These are phyloP conservation scores for Caenorhabditis remanei DNA, from an alignment of 1,140 invertebrate genomes.

Conservation along the genomic window DNA sequence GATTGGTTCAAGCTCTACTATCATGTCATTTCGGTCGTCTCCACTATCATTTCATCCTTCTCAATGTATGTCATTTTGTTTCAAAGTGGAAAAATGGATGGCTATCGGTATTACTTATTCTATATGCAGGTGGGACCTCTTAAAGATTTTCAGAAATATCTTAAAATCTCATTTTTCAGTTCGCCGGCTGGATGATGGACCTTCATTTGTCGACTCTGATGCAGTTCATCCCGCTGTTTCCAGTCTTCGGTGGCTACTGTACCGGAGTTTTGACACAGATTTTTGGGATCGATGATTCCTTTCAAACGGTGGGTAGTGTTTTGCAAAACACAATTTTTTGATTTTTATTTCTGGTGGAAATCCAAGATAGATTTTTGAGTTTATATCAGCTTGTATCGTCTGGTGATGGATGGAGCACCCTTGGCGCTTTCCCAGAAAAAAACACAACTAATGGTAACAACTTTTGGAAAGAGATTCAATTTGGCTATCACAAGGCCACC, in stretches of 20 bases:
- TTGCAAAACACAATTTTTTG: too few relatives aligned
- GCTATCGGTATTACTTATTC: conserved; percentile 13
- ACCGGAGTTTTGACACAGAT: conserved; percentile 15
- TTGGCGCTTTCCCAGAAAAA: too few relatives aligned
- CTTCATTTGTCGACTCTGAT: conserved; percentile 29
- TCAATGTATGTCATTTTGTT: conserved; percentile 40
- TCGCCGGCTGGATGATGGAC: conserved; percentile 39
- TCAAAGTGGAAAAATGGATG: conserved; percentile 53
- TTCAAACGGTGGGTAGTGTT: conserved; percentile 4
- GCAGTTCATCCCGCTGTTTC: conserved; percentile 37
- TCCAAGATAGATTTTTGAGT: too few relatives aligned
- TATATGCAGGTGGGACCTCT: conserved; percentile 18
- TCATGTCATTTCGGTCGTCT: conserved; percentile 9
- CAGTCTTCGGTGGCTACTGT: conserved; percentile 31
- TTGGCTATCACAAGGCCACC: too few relatives aligned
- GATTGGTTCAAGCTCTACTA: conserved; percentile 28
- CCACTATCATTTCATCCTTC: conserved; percentile 19
- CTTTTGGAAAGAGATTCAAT: too few relatives aligned
- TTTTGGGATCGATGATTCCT: conserved; percentile 31
- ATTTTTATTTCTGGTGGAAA: too few relatives aligned
- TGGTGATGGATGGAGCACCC: too few relatives aligned
- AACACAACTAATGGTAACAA: too few relatives aligned
- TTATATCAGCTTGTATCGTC: too few relatives aligned
- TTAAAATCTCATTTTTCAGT: neutral
- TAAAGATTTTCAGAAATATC: neutral